These are phyloP conservation scores for Premnoplex brunnescens DNA, from an alignment of 2,797 vertebrate species.

Conservation along the genomic window DNA sequence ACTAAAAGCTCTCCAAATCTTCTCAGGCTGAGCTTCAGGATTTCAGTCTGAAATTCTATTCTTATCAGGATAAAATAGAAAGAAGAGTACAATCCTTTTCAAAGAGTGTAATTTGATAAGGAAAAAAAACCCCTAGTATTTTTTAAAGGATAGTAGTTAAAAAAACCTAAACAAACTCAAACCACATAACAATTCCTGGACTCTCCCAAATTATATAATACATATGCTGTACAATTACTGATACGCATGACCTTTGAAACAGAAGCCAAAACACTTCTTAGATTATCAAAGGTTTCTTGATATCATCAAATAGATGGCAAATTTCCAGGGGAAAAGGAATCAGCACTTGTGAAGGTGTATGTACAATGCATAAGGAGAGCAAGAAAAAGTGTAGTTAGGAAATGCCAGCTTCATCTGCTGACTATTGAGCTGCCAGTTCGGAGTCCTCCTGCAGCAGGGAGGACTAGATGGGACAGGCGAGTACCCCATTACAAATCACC, in stretches of 20 bases:
- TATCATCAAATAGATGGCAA: neutral
- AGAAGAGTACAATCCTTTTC: neutral
- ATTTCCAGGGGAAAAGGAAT: neutral
- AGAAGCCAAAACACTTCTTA: neutral
- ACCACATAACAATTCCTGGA: neutral
- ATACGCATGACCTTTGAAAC: neutral
- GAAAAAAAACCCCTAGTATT: neutral
- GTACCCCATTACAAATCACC: neutral
- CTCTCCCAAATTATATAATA: neutral
- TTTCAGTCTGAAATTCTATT: neutral
- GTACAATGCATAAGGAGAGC: neutral
- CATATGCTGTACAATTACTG: neutral
- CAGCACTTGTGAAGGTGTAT: neutral
- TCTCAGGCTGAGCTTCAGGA: neutral
- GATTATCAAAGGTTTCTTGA: neutral
- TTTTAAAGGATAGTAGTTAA: neutral
- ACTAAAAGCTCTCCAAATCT: neutral
- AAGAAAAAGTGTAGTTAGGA: neutral
- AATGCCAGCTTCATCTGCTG: neutral
- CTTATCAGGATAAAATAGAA: neutral
- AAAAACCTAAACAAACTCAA: neutral
- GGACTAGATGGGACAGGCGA: fast-evolving
- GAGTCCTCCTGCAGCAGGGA: neutral
- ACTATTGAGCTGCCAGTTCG: neutral
- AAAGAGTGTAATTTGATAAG: neutral